Evolutionary conservation across 2,113 vertebrate species (phyloP).

Genomic region (Laterallus jamaicensis): DNA sequence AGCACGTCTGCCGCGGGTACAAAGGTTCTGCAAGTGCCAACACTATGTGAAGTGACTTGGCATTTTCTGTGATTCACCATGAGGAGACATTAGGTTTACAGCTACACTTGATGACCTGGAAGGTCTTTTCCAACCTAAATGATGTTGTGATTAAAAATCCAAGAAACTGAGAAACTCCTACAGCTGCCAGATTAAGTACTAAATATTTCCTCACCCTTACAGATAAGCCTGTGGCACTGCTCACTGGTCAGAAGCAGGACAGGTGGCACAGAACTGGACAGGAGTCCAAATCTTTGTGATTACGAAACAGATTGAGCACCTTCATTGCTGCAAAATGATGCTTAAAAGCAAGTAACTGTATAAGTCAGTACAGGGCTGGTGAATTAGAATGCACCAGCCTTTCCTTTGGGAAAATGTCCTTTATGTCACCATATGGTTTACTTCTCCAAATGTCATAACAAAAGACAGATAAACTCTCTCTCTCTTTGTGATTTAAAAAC

Average conservation of each 20-base stretch:
- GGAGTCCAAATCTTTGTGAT: not conserved
- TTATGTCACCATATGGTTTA: not conserved
- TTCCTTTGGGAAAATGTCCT: not conserved
- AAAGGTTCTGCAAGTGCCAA: not conserved
- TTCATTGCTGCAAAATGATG: not conserved
- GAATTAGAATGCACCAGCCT: not conserved
- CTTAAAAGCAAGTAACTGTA: not conserved
- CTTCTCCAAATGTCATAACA: not conserved
- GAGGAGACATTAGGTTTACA: not conserved
- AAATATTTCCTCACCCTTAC: not conserved
- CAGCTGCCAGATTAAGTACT: not conserved
- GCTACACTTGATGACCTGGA: not conserved
- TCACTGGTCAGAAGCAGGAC: not conserved
- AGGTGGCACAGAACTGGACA: not conserved
- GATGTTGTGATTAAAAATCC: not conserved
- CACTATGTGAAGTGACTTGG: not conserved
- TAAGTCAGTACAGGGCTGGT: not conserved
- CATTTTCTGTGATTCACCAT: not conserved
- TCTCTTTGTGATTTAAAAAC: not conserved
- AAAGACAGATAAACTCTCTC: not conserved
- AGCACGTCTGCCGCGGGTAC: not conserved
- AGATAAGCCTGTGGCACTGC: accelerated
- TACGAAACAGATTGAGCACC: not conserved
- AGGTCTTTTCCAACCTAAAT: not conserved
- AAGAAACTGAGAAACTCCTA: not conserved